Conservation (phyloP, 2,113 vertebrate species). For the Martes martes region DNA sequence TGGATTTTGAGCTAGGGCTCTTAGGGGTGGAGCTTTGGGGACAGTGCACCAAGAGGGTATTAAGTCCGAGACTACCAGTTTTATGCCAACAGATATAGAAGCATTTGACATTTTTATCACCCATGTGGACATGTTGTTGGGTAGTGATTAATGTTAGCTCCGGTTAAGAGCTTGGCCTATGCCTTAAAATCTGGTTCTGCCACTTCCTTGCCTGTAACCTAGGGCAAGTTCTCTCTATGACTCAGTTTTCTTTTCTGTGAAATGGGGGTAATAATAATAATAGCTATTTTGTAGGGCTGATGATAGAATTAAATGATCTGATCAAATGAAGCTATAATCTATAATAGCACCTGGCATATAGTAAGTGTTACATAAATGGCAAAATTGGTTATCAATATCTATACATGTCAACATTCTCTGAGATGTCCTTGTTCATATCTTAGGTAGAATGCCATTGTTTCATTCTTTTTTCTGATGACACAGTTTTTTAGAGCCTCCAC, state of each 20-base stretch:
- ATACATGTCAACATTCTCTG: not conserved
- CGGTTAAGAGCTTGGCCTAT: not conserved
- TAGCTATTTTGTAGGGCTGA: not conserved
- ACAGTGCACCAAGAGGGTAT: not conserved
- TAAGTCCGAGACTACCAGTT: not conserved
- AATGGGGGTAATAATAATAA: not conserved
- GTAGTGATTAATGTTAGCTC: not conserved
- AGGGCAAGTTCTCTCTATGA: not conserved
- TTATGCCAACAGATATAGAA: not conserved
- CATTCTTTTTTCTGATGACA: not conserved
- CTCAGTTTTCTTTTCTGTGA: not conserved
- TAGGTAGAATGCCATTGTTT: not conserved
- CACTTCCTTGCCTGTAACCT: not conserved
- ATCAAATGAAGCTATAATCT: not conserved
- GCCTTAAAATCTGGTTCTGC: not conserved
- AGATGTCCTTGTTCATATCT: not conserved
- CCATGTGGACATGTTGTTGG: not conserved
- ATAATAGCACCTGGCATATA: not conserved
- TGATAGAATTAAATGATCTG: not conserved
- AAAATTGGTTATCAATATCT: not conserved
- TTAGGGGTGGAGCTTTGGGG: not conserved
- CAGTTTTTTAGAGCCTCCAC: not conserved
- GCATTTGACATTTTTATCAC: not conserved
- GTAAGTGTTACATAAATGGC: not conserved
- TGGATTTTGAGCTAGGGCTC: not conserved